These are phyloP conservation scores for Fratercula arctica DNA, from an alignment of 2,797 vertebrate genomes.

Conservation along the genomic window DNA sequence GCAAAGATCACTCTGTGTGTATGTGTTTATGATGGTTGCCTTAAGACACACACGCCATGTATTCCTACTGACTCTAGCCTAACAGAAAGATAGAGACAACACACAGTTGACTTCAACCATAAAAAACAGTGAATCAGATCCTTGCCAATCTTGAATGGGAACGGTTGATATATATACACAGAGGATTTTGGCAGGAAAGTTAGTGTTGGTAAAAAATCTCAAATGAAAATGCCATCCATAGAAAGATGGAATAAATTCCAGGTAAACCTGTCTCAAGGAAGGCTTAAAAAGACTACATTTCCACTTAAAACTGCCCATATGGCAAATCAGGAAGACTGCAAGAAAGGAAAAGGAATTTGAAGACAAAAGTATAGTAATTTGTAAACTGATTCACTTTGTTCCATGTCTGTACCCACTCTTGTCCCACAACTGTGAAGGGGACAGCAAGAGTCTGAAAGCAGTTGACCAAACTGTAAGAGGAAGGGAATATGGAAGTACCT, in stretches of 20 bases:
- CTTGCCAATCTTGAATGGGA: not conserved
- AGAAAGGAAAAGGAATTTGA: not conserved
- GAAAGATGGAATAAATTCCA: not conserved
- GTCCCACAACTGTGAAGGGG: not conserved
- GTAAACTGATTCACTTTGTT: not conserved
- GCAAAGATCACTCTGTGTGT: not conserved
- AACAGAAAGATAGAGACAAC: constrained; percentile 5
- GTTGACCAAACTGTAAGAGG: not conserved
- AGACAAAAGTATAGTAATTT: not conserved
- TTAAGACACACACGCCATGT: not conserved
- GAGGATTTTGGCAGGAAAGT: not conserved
- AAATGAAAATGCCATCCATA: not conserved
- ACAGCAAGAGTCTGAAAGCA: not conserved
- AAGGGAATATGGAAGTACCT: not conserved
- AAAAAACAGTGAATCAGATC: not conserved
- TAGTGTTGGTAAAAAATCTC: not conserved
- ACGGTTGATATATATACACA: not conserved
- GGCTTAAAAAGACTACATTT: not conserved
- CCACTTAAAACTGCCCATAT: not conserved
- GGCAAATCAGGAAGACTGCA: not conserved
- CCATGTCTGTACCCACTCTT: not conserved
- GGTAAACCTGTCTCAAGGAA: not conserved
- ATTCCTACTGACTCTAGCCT: not conserved
- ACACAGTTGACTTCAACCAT: not conserved
- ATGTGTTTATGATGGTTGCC: not conserved